Base-by-base conservation (phyloP, 2,113 vertebrate species). In the Mola mola region DNA sequence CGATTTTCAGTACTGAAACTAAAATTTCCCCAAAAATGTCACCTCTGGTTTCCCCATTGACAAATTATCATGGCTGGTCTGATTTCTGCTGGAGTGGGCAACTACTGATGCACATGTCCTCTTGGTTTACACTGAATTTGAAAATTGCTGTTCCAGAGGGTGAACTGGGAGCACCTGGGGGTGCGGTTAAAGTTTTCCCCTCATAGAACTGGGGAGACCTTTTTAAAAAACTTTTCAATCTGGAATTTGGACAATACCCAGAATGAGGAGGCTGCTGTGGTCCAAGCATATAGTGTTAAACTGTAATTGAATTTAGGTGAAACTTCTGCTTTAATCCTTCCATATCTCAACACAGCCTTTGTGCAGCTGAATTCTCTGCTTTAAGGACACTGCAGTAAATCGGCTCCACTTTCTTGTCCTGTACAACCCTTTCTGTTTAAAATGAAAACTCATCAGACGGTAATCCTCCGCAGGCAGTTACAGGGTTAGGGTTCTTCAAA, bases 361-460 rank as follows among this genome's bases (percentile, higher is more conserved):
- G 43, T 68, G 50, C 37, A 31, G 2, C 50, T 29, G 44, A 46
- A 48, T 67, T 51, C 56, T 37, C 51, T 24, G 46, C 66, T 44
- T 69, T 65, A 72, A 76, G 68, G 31, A 66, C 13, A 28, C 48
- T 25, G 43, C 48, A 77, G 28, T 29, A 29, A 9, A 77, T 79
- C 75, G 57, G 24, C 69, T 77, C 37, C 17, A 42, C 78, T 65
- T 51, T 55, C 46, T 36, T 12, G 5, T 33, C 33, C 48, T 59
- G 38, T 50, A 51, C 46, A 70, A 46, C 40, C 49, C 56, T 77
- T 72, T 79, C 59, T 53, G 29, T 66, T 67, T 19, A 58, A 53
- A 59, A 22, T 72, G 53, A 42, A 79, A 85, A 70, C 52, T 73
- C 69, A 75, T 83, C 75, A 83, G 33, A 38, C 31, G 22, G 43